Conservation (phyloP, 2,888 invertebrate species). For the Ormyrus labotus region DNA sequence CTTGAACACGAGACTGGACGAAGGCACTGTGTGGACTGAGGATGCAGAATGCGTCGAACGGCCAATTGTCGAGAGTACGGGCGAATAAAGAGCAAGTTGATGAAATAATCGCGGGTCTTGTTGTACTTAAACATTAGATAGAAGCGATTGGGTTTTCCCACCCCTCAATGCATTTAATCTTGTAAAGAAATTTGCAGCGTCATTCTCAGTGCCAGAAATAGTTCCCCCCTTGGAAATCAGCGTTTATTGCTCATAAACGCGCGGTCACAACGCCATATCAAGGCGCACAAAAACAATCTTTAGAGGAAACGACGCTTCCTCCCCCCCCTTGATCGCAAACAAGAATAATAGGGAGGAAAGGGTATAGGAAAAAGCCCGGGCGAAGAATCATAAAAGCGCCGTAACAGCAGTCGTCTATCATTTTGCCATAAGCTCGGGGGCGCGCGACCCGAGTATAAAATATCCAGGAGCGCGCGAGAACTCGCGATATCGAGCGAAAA, state of each 20-base stretch:
- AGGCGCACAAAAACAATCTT: conserved; percentile 40
- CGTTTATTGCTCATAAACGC: not conserved
- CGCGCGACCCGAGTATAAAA: conserved; percentile 8
- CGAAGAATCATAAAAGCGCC: conserved; percentile 50
- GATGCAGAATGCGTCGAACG: too few species aligned
- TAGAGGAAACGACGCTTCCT: conserved; percentile 23
- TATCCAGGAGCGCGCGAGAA: conserved; percentile 12
- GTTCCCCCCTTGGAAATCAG: not conserved
- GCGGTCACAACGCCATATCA: conserved; percentile 21
- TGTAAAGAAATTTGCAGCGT: too few species aligned
- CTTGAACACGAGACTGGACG: too few species aligned
- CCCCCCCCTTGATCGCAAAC: not conserved
- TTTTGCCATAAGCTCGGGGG: conserved; percentile 40
- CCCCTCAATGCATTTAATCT: not conserved
- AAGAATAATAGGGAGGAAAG: conserved; percentile 5
- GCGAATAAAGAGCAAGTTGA: too few species aligned
- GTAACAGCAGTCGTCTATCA: conserved; percentile 49
- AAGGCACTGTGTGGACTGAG: too few species aligned
- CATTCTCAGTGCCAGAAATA: not conserved
- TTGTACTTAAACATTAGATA: not conserved
- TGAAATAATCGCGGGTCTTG: too few species aligned
- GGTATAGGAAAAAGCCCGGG: conserved; percentile 10
- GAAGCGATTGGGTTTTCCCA: not conserved
- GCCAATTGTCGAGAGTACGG: too few species aligned
- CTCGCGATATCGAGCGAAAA: conserved; percentile 13